phyloP scores from a whole-genome alignment of 2,797 vertebrate species.

The Protonibea diacanthus region DNA sequence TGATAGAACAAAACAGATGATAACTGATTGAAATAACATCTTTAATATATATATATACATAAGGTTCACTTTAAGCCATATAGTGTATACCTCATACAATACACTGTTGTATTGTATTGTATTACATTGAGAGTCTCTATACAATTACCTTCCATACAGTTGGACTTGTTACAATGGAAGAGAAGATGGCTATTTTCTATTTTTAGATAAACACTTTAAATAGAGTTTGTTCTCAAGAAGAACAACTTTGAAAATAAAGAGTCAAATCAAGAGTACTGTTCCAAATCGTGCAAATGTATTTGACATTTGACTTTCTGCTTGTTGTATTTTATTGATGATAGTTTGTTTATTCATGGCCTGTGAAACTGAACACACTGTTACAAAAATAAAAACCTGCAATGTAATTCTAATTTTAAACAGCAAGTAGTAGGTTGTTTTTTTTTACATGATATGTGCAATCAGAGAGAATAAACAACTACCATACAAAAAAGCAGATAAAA shows the following conservation, averaged over 20 bases:
- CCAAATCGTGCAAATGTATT: not conserved
- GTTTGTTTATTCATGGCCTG: not conserved
- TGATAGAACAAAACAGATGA: not conserved
- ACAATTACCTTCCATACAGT: not conserved
- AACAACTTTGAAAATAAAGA: not conserved
- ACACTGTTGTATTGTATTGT: constrained; percentile 1
- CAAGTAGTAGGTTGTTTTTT: not conserved
- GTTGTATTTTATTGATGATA: not conserved
- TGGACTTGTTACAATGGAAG: not conserved
- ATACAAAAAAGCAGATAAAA: not conserved
- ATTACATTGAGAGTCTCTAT: not conserved
- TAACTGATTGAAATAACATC: not conserved
- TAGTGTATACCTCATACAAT: not conserved
- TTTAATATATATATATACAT: too few relatives aligned
- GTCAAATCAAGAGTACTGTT: not conserved
- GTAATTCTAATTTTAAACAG: not conserved
- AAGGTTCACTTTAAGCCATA: not conserved
- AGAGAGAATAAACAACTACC: not conserved
- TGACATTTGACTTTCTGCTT: not conserved
- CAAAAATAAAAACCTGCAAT: not conserved
- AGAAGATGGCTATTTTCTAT: not conserved
- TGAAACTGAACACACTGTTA: not conserved
- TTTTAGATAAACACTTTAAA: not conserved
- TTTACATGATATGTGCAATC: not conserved
- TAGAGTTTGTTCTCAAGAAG: too few relatives aligned